A percentile compares a stretch with the other conserved stretches of the same genome.
phyloP scores from a whole-genome alignment of 1,140 invertebrate genomes.

The Lasioglossum baleicum region DNA sequence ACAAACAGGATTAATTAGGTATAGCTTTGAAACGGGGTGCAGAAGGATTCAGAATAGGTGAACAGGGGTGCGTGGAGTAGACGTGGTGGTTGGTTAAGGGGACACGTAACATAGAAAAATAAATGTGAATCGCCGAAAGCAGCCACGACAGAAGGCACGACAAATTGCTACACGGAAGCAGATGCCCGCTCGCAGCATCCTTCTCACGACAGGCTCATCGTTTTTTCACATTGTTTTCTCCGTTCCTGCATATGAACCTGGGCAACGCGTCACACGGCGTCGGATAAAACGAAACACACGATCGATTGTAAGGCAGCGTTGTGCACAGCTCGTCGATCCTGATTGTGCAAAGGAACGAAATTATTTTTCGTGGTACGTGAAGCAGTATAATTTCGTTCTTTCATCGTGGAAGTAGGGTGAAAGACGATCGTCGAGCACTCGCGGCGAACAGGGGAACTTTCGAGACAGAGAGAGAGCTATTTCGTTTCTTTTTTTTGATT shows the following conservation, averaged over 20 bases:
- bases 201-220: background rate
- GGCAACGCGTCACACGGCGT: no score
- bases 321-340: background rate
- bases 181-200: constrained; percentile 45
- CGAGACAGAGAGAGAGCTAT: no score
- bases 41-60: no score
- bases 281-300: background rate
- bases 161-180: constrained; percentile 75
- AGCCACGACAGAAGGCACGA: constrained; percentile 77
- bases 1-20: background rate
- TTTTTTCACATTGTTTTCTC: background rate
- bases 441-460: background rate
- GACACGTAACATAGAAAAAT: constrained; percentile 73
- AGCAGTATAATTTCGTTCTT: constrained; percentile 6
- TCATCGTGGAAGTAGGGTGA: background rate
- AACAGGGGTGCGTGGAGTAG: no score
- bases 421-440: background rate
- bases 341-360: constrained; percentile 9
- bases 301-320: constrained; percentile 2
- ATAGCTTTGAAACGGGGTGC: background rate
- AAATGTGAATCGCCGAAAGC: constrained; percentile 74
- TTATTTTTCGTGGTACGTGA: background rate
- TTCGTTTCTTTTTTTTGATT: background rate
- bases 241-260: background rate
- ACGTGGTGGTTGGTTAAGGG: background rate